phyloP scores from a whole-genome alignment of 2,797 vertebrate species.

The Danio choprae region DNA sequence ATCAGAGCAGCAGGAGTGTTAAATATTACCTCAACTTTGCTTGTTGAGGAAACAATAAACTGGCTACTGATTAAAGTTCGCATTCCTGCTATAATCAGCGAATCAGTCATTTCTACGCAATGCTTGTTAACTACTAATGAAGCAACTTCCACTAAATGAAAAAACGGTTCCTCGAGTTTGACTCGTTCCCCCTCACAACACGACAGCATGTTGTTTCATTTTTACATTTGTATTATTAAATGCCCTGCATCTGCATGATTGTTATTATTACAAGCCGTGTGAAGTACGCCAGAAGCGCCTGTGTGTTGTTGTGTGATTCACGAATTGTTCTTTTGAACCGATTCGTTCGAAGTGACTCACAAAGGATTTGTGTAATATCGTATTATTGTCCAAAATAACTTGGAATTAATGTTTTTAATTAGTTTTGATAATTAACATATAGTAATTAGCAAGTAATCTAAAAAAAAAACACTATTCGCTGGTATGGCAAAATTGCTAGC shows the following conservation, averaged over 20 bases:
- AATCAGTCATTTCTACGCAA: background rate
- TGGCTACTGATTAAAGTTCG: slow-evolving; percentile 73
- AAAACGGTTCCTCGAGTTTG: background rate
- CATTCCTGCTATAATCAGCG: background rate
- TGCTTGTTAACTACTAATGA: slow-evolving; percentile 1
- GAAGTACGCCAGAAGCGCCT: background rate
- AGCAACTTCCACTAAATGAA: background rate
- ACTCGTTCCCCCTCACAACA: background rate
- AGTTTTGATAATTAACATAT: too few species aligned
- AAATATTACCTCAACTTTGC: slow-evolving; percentile 73
- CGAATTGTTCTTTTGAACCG: background rate
- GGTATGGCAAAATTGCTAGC: background rate
- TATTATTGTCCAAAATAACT: background rate
- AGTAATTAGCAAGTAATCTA: too few species aligned
- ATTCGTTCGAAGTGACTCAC: background rate
- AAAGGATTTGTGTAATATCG: too few species aligned
- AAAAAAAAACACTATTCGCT: background rate
- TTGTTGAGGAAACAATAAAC: slow-evolving; percentile 73
- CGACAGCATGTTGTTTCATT: background rate
- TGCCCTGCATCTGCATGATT: background rate
- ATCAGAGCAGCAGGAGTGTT: slow-evolving; percentile 60
- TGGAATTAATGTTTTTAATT: background rate
- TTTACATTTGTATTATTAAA: background rate
- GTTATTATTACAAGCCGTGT: too few species aligned
- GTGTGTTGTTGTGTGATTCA: background rate